Evolutionary conservation across 2,113 vertebrate species (phyloP).

Genomic region (Melanotaenia duboulayi): DNA sequence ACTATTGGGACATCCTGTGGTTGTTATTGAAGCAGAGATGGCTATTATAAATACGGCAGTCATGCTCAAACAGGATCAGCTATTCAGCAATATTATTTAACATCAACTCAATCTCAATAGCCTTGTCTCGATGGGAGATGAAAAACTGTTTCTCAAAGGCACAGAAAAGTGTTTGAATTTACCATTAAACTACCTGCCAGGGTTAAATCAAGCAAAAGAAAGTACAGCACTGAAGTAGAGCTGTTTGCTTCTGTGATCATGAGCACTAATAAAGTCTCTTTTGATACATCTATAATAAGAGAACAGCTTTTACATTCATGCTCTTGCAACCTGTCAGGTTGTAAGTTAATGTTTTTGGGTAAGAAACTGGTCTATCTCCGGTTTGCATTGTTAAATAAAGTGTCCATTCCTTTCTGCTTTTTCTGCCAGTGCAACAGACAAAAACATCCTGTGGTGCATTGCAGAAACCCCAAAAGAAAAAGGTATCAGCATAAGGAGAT

Average conservation of each 20-base stretch:
- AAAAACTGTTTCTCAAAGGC: slow-evolving; percentile 23
- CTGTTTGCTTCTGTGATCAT: background rate
- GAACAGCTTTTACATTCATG: background rate
- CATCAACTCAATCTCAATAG: slow-evolving; percentile 21
- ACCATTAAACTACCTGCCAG: slow-evolving; percentile 9
- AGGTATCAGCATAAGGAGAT: background rate
- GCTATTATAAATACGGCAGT: slow-evolving; percentile 24
- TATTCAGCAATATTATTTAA: slow-evolving; percentile 53
- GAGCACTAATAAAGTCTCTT: background rate
- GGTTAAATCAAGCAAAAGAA: background rate
- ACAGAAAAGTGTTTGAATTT: slow-evolving; percentile 6
- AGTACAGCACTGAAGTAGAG: background rate
- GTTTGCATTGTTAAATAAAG: background rate
- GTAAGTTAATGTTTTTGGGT: background rate
- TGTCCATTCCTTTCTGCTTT: background rate
- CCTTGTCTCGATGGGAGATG: slow-evolving; percentile 7
- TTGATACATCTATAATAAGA: background rate
- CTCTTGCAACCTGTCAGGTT: background rate
- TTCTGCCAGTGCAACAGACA: background rate
- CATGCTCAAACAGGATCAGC: slow-evolving; percentile 37
- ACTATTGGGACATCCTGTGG: slow-evolving; percentile 27
- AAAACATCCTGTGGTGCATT: background rate
- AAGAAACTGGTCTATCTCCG: background rate
- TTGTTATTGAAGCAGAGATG: slow-evolving; percentile 28
- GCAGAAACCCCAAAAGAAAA: background rate